Evolutionary conservation across 2,888 invertebrate genomes (phyloP).

Genomic region (Agonum fuliginosum): DNA sequence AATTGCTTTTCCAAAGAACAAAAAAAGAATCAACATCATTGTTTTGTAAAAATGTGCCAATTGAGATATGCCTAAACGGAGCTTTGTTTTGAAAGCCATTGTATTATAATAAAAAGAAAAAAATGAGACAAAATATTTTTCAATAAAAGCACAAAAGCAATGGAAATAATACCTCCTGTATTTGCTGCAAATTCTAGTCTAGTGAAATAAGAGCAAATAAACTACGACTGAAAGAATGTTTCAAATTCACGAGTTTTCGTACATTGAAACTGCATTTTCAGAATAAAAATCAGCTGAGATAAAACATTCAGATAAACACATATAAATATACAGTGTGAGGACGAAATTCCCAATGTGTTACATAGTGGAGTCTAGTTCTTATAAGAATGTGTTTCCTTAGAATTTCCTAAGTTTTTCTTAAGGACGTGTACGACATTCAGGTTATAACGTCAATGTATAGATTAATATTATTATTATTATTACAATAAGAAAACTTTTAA

Average conservation of each 20-base stretch:
- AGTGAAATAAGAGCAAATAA: conserved; percentile 11
- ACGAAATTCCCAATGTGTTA: too few relatives aligned
- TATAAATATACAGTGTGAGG: conserved; percentile 11
- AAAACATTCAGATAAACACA: conserved; percentile 22
- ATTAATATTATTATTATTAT: too few relatives aligned
- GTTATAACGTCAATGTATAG: too few relatives aligned
- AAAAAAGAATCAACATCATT: background rate
- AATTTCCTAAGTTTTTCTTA: too few relatives aligned
- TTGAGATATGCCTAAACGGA: conserved; percentile 6
- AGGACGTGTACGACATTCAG: too few relatives aligned
- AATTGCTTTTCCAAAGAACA: conserved; percentile 25
- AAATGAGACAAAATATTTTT: conserved; percentile 39
- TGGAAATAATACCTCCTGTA: conserved; percentile 41
- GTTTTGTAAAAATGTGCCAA: conserved; percentile 39
- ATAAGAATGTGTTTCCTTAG: too few relatives aligned
- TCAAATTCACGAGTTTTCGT: conserved; percentile 9
- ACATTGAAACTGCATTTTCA: conserved; percentile 45
- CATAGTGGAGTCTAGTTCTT: too few relatives aligned
- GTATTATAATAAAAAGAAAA: conserved; percentile 30
- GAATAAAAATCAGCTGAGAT: conserved; percentile 35
- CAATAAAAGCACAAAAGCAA: conserved; percentile 45
- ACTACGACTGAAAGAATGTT: conserved; percentile 11
- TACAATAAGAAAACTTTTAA: too few relatives aligned
- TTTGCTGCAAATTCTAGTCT: background rate
- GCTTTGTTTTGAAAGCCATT: conserved; percentile 28